phyloP scores from a whole-genome alignment of 2,888 invertebrate genomes.

The Lithophane leautieri region DNA sequence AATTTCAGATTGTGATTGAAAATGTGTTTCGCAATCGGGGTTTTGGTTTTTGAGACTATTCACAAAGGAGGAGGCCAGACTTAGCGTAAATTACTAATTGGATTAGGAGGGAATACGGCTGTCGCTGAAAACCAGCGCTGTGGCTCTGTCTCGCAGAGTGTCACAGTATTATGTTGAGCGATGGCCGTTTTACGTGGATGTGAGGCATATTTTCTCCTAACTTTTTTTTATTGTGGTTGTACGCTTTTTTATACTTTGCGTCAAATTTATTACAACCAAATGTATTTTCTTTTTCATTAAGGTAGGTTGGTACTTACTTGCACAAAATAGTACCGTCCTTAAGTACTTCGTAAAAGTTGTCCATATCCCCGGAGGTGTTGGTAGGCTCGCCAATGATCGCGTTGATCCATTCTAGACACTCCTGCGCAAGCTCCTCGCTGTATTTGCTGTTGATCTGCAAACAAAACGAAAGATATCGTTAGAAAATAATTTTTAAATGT shows the following conservation, averaged over 20 bases:
- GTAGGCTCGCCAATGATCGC: conserved; percentile 95
- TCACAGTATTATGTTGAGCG: not conserved
- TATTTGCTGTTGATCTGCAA: conserved; percentile 99
- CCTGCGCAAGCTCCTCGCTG: conserved; percentile 97
- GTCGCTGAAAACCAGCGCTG: not conserved
- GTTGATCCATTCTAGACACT: conserved; percentile 98
- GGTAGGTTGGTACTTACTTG: conserved; percentile 91
- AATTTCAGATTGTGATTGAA: not conserved
- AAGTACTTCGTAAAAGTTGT: conserved; percentile 97
- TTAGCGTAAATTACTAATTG: not conserved
- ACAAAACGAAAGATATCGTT: conserved; percentile 26
- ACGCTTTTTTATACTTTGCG: not conserved
- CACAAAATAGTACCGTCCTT: conserved; percentile 97
- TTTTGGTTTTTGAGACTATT: not conserved
- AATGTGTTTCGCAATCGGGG: not conserved
- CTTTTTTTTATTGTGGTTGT: not conserved
- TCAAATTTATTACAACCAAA: too few relatives aligned
- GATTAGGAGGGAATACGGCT: not conserved
- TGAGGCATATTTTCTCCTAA: not conserved
- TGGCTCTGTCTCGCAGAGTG: not conserved
- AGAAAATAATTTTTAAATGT: not conserved
- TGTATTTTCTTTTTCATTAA: not conserved
- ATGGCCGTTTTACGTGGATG: not conserved
- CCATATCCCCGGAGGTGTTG: conserved; percentile 97
- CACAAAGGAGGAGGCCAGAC: not conserved